phyloP scores from a whole-genome alignment of 2,113 vertebrate species.

The Thinocorus orbignyianus region DNA sequence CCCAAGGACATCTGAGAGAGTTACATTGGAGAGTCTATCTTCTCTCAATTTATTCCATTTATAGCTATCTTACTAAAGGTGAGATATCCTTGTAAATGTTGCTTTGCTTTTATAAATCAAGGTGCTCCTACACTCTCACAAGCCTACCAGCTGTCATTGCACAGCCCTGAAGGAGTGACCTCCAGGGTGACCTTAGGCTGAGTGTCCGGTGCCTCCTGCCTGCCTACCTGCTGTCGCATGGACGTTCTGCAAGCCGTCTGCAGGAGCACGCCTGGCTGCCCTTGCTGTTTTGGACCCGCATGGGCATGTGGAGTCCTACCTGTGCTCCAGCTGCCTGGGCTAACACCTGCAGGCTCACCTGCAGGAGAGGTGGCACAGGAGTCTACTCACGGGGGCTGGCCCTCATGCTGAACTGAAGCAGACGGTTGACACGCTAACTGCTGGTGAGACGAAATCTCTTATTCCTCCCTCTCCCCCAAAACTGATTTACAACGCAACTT shows the following conservation, averaged over 20 bases:
- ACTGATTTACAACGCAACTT: not conserved
- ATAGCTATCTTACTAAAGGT: constrained; percentile 14
- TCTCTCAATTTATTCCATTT: constrained; percentile 23
- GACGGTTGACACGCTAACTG: not conserved
- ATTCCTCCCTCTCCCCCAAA: too few species aligned
- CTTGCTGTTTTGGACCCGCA: not conserved
- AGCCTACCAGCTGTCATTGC: not conserved
- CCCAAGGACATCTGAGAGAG: not conserved
- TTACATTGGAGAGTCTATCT: not conserved
- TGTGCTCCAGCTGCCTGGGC: not conserved
- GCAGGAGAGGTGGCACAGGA: not conserved
- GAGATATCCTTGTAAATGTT: constrained; percentile 14
- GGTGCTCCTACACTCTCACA: not conserved
- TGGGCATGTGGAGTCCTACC: not conserved
- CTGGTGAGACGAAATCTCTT: not conserved
- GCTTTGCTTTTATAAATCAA: constrained; percentile 2
- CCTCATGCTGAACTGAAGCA: not conserved
- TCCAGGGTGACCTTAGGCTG: not conserved
- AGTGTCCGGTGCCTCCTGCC: not conserved
- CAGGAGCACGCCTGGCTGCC: not conserved
- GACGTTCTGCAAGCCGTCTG: not conserved
- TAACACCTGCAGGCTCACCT: not conserved
- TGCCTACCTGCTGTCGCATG: accelerated
- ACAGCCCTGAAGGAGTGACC: not conserved
- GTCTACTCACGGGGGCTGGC: not conserved